Evolutionary conservation across 2,797 vertebrate genomes (phyloP), one percentile per base, ranked within the genome.

Genomic region (Gouania willdenowi): DNA sequence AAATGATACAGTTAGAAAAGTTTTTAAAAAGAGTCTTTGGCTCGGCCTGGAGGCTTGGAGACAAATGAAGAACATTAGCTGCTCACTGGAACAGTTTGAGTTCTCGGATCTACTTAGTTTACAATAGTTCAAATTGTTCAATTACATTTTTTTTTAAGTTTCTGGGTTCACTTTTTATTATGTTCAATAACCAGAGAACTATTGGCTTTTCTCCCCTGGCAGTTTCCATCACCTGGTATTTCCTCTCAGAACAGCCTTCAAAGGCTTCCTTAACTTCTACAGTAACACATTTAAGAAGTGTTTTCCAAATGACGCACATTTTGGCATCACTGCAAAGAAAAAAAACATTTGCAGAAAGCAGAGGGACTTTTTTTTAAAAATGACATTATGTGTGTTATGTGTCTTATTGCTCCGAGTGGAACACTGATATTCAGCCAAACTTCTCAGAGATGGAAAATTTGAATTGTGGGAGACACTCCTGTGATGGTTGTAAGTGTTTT

Each of bases 371-470:
- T 69, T 71, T 67, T 62, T 46, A 77, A 82, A 78, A 79, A 71
- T 75, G 77, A 83, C 77, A 76, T 67, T 77, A n/a, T n/a, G n/a
- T n/a, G n/a, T n/a, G 77, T 80, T 87, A 83, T 79, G 53, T 68
- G 41, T 80, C 68, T 81, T 74, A 75, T 74, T 38, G 23, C 41
- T 50, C 18, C 26, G 26, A 74, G 49, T 37, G 59, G 66, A 79
- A 76, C 71, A 40, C 31, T 40, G 40, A 60, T 71, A 61, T 38
- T 8, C n/a, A 55, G 75, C 53, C 39, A 82, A 75, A 38, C 35
- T 41, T 72, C 77, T 77, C 52, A 77, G 70, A 72, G 65, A 81
- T 74, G 87, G 86, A 89, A 88, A 88, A 75, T 48, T 52, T 80
- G 71, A 85, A 68, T 79, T 74, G 54, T 67, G 67, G 57, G 70